Percentiles rank a stretch among this genome's conserved stretches.
Conservation (phyloP, 35 echinoderm and acorn worm genomes). For the Apostichopus japonicus region DNA sequence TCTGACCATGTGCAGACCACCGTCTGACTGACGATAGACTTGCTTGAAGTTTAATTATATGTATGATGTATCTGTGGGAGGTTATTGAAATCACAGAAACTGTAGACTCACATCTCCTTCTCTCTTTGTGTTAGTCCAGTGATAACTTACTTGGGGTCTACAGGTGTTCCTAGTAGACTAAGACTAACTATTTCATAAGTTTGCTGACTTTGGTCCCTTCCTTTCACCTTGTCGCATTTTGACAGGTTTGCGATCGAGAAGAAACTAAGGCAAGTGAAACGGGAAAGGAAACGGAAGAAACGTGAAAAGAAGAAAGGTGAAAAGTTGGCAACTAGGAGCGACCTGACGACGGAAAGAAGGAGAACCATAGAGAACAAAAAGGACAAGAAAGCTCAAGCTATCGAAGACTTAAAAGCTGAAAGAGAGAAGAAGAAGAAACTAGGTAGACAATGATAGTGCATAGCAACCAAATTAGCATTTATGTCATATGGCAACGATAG, state of each 20-base stretch:
- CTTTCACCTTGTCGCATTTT: background rate
- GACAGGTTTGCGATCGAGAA: conserved; percentile 89
- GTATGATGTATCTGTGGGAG: too few species aligned
- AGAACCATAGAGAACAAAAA: conserved; percentile 80
- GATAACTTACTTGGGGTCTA: too few species aligned
- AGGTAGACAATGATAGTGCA: conserved; percentile 25
- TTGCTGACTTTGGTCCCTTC: too few species aligned
- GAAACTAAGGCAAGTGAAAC: conserved; percentile 89
- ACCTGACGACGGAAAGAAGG: conserved; percentile 77
- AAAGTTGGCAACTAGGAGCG: conserved; percentile 49
- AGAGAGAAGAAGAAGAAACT: conserved; percentile 95
- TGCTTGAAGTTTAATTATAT: too few species aligned
- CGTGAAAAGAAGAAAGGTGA: conserved; percentile 66
- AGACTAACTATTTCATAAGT: too few species aligned
- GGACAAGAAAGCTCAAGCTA: conserved; percentile 83
- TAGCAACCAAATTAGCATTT: too few species aligned
- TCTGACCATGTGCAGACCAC: too few species aligned
- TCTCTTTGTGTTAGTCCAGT: too few species aligned
- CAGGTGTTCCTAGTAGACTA: too few species aligned
- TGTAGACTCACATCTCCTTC: too few species aligned
- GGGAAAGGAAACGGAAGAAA: conserved; percentile 66
- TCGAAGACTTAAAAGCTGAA: conserved; percentile 83
- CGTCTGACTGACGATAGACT: too few species aligned
- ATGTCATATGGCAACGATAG: background rate
- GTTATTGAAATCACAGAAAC: too few species aligned